A percentile compares a stretch with the other conserved stretches of the same genome.
Evolutionary conservation across 2,797 vertebrate genomes (phyloP).

Genomic region (Chiloscyllium punctatum): DNA sequence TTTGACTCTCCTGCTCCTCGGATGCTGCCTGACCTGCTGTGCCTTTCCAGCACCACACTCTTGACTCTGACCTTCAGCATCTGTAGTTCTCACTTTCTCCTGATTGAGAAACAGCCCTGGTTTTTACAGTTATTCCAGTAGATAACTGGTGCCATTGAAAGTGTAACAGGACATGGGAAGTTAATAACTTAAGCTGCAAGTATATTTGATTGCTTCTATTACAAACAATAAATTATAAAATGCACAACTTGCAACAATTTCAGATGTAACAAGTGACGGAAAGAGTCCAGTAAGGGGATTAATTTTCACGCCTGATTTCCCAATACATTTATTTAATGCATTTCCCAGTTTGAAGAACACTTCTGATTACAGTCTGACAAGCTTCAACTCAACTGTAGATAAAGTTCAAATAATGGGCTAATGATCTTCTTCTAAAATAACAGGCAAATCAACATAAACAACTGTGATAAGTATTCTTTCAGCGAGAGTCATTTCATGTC

Average conservation of each 20-base stretch:
- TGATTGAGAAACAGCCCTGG: neutral
- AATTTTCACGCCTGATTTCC: neutral
- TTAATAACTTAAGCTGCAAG: neutral
- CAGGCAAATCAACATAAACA: neutral
- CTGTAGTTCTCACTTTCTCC: too few relatives aligned
- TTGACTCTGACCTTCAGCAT: too few relatives aligned
- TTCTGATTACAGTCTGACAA: neutral
- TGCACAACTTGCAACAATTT: neutral
- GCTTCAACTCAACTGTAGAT: neutral
- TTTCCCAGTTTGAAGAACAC: neutral
- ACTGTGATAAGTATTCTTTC: neutral
- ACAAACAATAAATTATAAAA: neutral
- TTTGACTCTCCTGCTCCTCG: too few relatives aligned
- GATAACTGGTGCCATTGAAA: neutral
- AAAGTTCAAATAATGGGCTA: neutral
- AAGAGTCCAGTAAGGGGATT: neutral
- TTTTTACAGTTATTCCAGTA: neutral
- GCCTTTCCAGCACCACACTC: too few relatives aligned
- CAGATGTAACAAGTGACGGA: neutral
- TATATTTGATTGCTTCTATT: neutral
- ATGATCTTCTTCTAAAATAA: neutral
- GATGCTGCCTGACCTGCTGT: too few relatives aligned
- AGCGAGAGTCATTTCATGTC: neutral
- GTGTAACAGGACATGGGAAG: neutral
- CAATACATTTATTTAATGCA: neutral